Percentiles rank a stretch among this genome's conserved stretches.
phyloP scores from a whole-genome alignment of 2,797 vertebrate species.

The Eleutherodactylus coqui region DNA sequence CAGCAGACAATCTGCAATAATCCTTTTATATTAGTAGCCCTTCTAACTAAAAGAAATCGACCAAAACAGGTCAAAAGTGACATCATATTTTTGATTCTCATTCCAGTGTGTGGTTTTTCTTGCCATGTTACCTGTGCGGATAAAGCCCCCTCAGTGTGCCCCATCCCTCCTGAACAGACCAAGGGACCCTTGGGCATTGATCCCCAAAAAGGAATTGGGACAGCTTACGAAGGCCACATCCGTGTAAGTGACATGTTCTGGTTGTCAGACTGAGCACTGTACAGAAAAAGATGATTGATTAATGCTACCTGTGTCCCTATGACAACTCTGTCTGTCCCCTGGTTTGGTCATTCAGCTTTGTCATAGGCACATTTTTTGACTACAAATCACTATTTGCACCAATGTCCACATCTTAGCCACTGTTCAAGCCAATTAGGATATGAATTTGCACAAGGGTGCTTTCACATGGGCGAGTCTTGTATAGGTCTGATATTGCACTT shows the following conservation, averaged over 20 bases:
- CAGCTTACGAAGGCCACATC: slow-evolving; percentile 94
- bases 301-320: background rate
- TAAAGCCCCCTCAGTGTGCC: slow-evolving; percentile 94
- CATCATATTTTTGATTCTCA: slow-evolving; percentile 43
- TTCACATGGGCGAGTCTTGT: too few relatives aligned
- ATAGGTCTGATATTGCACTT: too few relatives aligned
- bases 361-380: background rate
- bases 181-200: slow-evolving; percentile 96
- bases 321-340: background rate
- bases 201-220: slow-evolving; percentile 95
- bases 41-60: too few relatives aligned
- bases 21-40: too few relatives aligned
- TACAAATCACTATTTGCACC: too few relatives aligned
- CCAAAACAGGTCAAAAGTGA: background rate
- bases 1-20: background rate
- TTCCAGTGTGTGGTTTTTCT: slow-evolving; percentile 93
- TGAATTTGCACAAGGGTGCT: too few relatives aligned
- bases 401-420: too few relatives aligned
- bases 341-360: background rate
- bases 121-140: slow-evolving; percentile 98
- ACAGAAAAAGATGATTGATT: background rate
- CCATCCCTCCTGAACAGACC: slow-evolving; percentile 94
- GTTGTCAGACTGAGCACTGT: background rate
- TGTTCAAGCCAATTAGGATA: too few relatives aligned
- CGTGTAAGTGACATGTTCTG: slow-evolving; percentile 80